These are phyloP conservation scores for Ephialtes manifestator DNA, from an alignment of 2,888 invertebrate species.

Conservation along the genomic window DNA sequence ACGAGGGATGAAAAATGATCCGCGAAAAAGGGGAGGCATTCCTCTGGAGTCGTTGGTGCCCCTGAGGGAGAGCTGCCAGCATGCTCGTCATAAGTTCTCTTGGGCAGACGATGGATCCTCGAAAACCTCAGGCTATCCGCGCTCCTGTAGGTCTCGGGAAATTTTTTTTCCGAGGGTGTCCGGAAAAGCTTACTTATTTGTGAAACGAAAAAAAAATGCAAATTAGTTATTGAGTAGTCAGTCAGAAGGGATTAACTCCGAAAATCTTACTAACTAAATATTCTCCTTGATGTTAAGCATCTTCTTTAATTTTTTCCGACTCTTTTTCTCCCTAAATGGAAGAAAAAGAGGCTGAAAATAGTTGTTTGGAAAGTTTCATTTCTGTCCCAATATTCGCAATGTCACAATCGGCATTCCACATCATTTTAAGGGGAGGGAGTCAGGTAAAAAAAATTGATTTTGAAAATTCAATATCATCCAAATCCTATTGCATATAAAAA, in stretches of 20 bases:
- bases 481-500: too few species aligned
- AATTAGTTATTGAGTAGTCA: constrained; percentile 55
- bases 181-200: constrained; percentile 19
- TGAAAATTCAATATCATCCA: too few species aligned
- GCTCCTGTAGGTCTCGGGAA: constrained; percentile 8
- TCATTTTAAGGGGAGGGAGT: too few species aligned
- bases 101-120: constrained; percentile 1
- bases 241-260: constrained; percentile 23
- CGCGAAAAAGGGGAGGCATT: constrained; percentile 81
- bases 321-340: too few species aligned
- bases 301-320: too few species aligned
- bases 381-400: too few species aligned
- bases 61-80: constrained; percentile 44
- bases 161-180: constrained; percentile 25
- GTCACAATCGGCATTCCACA: too few species aligned
- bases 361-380: too few species aligned
- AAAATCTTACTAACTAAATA: constrained; percentile 18
- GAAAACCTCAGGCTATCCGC: constrained; percentile 8
- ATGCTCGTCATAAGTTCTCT: constrained; percentile 3
- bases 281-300: too few species aligned
- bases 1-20: constrained; percentile 85
- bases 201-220: constrained; percentile 49
- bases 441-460: too few species aligned
- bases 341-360: too few species aligned
- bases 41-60: constrained; percentile 56